Percentiles rank a stretch among this genome's conserved stretches.
Conservation (phyloP, 2,888 invertebrate species). For the Hyposoter dolosus region DNA sequence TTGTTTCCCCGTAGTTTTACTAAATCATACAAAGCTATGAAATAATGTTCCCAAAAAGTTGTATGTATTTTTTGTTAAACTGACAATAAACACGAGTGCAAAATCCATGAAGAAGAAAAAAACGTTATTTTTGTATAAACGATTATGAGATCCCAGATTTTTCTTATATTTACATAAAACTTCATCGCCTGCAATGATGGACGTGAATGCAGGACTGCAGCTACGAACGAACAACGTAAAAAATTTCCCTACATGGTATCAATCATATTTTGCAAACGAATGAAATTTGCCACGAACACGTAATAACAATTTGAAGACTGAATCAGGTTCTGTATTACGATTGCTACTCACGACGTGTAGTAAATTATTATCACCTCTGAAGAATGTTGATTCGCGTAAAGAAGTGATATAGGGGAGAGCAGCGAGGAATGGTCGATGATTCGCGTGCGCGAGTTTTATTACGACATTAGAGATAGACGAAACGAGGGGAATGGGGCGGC, state of each 20-base stretch:
- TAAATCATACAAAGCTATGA: not conserved
- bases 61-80: not conserved
- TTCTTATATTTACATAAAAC: conserved; percentile 19
- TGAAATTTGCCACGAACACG: conserved; percentile 11
- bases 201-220: conserved; percentile 42
- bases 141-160: conserved; percentile 1
- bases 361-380: conserved; percentile 65
- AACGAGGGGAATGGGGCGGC: conserved; percentile 10
- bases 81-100: not conserved
- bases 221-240: conserved; percentile 25
- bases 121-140: not conserved
- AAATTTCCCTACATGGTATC: conserved; percentile 60
- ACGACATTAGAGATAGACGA: conserved; percentile 13
- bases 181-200: conserved; percentile 35
- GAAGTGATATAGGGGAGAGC: conserved; percentile 38
- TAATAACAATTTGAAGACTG: conserved; percentile 43
- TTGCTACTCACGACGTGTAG: conserved; percentile 38
- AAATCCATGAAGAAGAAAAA: not conserved
- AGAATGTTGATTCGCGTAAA: conserved; percentile 67
- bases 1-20: not conserved
- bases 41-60: not conserved
- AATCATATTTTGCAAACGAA: conserved; percentile 44
- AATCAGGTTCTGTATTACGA: conserved; percentile 38
- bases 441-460: conserved; percentile 60
- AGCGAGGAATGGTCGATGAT: conserved; percentile 55